These are phyloP conservation scores for Sakesphorus luctuosus DNA, from an alignment of 2,113 vertebrate species.

Conservation along the genomic window DNA sequence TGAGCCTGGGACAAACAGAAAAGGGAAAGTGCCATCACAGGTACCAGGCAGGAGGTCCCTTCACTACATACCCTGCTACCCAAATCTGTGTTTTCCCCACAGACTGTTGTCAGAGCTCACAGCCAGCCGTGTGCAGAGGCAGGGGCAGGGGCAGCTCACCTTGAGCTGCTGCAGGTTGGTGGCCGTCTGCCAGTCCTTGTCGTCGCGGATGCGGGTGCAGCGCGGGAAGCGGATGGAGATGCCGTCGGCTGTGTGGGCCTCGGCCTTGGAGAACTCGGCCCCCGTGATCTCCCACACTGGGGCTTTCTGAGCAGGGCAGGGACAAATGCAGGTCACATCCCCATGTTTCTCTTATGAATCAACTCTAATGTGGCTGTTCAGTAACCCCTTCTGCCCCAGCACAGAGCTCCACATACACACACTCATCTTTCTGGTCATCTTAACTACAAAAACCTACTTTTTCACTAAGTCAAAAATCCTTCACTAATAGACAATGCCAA, in stretches of 20 bases:
- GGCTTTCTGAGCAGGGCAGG: slow-evolving; percentile 78
- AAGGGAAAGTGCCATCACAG: accelerated
- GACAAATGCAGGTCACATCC: not conserved
- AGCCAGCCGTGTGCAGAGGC: accelerated
- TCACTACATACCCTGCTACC: accelerated
- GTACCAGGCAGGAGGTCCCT: not conserved
- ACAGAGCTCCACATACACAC: accelerated
- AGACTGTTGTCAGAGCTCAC: not conserved
- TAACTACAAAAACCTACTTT: accelerated
- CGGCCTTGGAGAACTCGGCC: slow-evolving; percentile 94
- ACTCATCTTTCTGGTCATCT: not conserved
- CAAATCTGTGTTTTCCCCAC: accelerated
- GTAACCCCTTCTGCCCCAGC: not conserved
- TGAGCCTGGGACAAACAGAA: not conserved
- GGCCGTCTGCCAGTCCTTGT: slow-evolving; percentile 95
- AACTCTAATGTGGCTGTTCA: accelerated
- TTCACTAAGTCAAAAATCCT: not conserved
- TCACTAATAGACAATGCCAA: not conserved
- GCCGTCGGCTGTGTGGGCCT: slow-evolving; percentile 95
- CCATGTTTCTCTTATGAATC: accelerated
- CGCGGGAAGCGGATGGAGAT: slow-evolving; percentile 99
- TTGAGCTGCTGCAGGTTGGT: slow-evolving; percentile 92
- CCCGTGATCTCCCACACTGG: slow-evolving; percentile 98
- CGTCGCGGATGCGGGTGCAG: slow-evolving; percentile 92
- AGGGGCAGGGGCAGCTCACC: slow-evolving; percentile 54